Conservation (phyloP, 1,140 invertebrate genomes). For the Drosophila gunungcola region DNA sequence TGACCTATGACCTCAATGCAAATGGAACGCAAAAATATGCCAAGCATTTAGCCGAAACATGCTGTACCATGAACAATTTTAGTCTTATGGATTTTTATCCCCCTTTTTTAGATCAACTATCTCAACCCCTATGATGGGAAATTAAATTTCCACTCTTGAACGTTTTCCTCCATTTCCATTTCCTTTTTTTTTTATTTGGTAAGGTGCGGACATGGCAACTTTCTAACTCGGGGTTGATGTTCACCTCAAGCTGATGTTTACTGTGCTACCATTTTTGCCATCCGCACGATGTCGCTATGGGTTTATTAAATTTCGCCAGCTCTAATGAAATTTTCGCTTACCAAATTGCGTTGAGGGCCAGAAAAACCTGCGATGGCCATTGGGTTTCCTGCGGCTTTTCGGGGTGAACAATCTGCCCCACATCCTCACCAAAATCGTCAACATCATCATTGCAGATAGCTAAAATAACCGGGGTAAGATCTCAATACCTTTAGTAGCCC, state of each 20-base stretch:
- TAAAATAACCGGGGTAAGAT: conserved; percentile 12
- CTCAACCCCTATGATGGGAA: conserved; percentile 23
- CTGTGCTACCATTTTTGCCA: conserved; percentile 33
- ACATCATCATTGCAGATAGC: conserved; percentile 22
- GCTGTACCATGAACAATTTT: conserved; percentile 33
- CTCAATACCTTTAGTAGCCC: conserved; percentile 16
- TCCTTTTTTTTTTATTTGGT: conserved; percentile 13
- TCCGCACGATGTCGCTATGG: conserved; percentile 42
- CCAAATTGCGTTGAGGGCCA: conserved; percentile 61
- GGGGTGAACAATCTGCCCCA: conserved; percentile 32
- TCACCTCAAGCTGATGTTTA: conserved; percentile 33
- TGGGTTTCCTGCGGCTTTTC: conserved; percentile 53
- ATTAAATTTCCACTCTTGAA: conserved; percentile 27
- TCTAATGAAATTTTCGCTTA: conserved; percentile 79
- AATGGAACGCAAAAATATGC: conserved; percentile 75
- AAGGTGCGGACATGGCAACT: conserved; percentile 23
- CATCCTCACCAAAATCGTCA: conserved; percentile 28
- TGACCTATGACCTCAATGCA: conserved; percentile 62
- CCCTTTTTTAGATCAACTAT: conserved; percentile 17
- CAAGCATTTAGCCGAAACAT: conserved; percentile 69
- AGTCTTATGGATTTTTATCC: conserved; percentile 30
- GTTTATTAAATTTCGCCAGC: conserved; percentile 77
- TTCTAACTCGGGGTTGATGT: conserved; percentile 21
- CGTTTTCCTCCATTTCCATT: conserved; percentile 36
- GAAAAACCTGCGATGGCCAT: conserved; percentile 46